Percentiles rank a stretch among this genome's conserved stretches.
phyloP scores from a whole-genome alignment of 2,797 vertebrate genomes.

The Falco biarmicus region DNA sequence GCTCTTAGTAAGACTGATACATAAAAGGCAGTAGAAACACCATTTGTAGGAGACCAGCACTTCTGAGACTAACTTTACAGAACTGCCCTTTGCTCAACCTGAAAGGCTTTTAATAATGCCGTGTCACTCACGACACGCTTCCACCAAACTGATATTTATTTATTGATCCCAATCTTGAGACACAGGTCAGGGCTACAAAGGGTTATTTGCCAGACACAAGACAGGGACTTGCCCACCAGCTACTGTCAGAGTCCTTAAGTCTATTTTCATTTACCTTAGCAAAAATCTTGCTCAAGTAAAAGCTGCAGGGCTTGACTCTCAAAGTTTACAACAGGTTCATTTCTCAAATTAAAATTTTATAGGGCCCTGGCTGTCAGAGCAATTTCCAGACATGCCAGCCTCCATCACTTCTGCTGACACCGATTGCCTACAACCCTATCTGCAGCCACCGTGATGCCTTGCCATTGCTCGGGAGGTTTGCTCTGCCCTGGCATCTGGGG shows the following conservation, averaged over 20 bases:
- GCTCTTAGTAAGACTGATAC: not conserved
- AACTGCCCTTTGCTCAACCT: not conserved
- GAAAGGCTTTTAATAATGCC: slow-evolving; percentile 20
- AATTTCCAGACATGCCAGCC: not conserved
- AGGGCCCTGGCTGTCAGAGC: slow-evolving; percentile 25
- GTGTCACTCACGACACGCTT: not conserved
- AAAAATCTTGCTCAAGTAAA: not conserved
- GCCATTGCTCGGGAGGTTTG: not conserved
- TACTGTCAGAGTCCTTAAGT: slow-evolving; percentile 12
- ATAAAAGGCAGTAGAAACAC: not conserved
- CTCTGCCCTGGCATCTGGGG: not conserved
- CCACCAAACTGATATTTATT: not conserved
- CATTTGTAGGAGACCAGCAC: not conserved
- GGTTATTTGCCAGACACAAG: not conserved
- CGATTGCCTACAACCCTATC: not conserved
- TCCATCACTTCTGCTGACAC: not conserved
- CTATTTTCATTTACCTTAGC: not conserved
- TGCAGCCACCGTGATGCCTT: accelerated
- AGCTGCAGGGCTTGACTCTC: not conserved
- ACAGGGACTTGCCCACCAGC: not conserved
- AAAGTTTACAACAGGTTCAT: slow-evolving; percentile 15
- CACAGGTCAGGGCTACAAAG: not conserved
- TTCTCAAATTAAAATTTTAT: slow-evolving; percentile 47
- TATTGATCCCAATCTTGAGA: not conserved
- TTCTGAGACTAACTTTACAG: not conserved